phyloP scores from a whole-genome alignment of 2,888 invertebrate species.

The Tachina lurida region DNA sequence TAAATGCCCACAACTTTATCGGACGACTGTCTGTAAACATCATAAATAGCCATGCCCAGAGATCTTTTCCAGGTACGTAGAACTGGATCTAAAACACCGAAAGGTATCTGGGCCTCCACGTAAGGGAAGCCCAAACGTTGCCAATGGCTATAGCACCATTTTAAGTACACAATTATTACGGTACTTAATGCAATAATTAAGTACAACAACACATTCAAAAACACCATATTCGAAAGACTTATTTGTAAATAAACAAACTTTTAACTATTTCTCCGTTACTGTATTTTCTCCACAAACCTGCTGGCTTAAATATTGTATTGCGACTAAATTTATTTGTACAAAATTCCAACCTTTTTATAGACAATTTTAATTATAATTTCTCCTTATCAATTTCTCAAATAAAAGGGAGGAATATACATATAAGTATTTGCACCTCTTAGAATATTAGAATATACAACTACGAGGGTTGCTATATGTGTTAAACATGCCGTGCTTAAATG shows the following conservation, averaged over 20 bases:
- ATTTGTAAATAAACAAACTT: neutral
- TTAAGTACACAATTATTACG: conserved; percentile 74
- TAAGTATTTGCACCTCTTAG: neutral
- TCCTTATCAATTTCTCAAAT: conserved; percentile 1
- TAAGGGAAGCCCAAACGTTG: conserved; percentile 85
- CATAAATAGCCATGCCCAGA: conserved; percentile 86
- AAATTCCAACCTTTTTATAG: conserved; percentile 41
- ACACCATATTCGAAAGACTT: conserved; percentile 40
- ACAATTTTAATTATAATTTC: neutral
- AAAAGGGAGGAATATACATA: neutral
- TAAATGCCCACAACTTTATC: conserved; percentile 85
- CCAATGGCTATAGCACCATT: conserved; percentile 84
- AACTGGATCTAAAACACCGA: conserved; percentile 86
- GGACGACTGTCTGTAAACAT: conserved; percentile 83
- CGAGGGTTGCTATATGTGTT: neutral
- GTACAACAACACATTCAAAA: conserved; percentile 54
- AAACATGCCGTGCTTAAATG: too few species aligned
- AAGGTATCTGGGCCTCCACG: conserved; percentile 85
- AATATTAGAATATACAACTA: neutral
- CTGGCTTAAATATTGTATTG: neutral
- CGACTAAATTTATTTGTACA: conserved; percentile 31
- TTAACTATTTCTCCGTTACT: neutral
- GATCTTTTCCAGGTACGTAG: conserved; percentile 84
- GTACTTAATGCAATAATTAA: conserved; percentile 70
- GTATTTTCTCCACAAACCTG: neutral